Evolutionary conservation across 2,888 invertebrate genomes (phyloP).

Genomic region (Acanthococcus lagerstroemiae): DNA sequence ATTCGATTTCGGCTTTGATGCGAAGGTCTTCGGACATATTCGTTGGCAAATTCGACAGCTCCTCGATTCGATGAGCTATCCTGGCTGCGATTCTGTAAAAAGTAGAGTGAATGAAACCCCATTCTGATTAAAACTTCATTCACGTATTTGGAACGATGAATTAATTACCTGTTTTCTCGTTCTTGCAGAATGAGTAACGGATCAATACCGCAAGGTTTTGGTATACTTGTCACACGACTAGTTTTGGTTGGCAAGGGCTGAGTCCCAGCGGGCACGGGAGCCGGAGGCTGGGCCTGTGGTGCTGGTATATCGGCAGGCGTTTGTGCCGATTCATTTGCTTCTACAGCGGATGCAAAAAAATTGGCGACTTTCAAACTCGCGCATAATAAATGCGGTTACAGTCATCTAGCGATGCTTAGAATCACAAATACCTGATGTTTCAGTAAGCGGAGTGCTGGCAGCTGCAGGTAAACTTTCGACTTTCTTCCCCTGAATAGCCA

Average conservation of each 20-base stretch:
- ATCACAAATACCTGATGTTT: no score
- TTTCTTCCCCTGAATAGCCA: slow-evolving; percentile 55
- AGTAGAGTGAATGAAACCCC: neutral
- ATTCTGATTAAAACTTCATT: neutral
- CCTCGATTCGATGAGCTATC: slow-evolving; percentile 83
- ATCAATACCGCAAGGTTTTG: slow-evolving; percentile 88
- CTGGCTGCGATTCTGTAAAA: slow-evolving; percentile 57
- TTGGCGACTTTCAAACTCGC: no score
- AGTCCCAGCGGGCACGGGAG: slow-evolving; percentile 42
- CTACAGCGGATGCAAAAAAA: neutral
- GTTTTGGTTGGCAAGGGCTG: slow-evolving; percentile 37
- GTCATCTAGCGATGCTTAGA: no score
- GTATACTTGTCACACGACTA: slow-evolving; percentile 69
- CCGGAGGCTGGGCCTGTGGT: no score
- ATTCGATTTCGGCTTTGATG: slow-evolving; percentile 87
- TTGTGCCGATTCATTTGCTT: neutral
- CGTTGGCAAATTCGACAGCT: slow-evolving; percentile 74
- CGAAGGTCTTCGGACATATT: slow-evolving; percentile 85
- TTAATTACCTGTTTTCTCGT: slow-evolving; percentile 72
- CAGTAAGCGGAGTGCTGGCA: no score
- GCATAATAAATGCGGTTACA: no score
- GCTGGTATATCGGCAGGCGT: slow-evolving; percentile 31
- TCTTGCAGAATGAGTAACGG: slow-evolving; percentile 86
- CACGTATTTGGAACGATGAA: neutral
- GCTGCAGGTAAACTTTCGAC: slow-evolving; percentile 6